Base-by-base conservation (phyloP, 1,140 invertebrate genomes). In the Pseudachorutes palmiensis region DNA sequence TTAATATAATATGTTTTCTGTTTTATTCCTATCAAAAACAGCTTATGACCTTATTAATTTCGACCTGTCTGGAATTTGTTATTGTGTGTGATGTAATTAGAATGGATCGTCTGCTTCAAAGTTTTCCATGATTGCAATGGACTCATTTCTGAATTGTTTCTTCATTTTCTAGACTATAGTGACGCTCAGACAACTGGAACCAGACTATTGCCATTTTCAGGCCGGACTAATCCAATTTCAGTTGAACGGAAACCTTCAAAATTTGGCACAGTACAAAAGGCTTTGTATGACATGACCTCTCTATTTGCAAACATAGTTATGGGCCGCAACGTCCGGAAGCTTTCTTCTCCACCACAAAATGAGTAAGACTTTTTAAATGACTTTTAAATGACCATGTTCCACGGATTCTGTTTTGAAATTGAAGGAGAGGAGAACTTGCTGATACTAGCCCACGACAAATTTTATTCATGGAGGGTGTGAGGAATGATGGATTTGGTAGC, bases 221-320 rank as follows among this genome's bases (percentile, higher is more conserved):
- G 41, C 32, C 22, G 63, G 19, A 55, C 55, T 26, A 5, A 14
- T 55, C 24, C 24, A 12, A 19, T 22, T 24, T 31, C 67, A 49
- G 67, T 68, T 30, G 41, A 59, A 28, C 66, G 64, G 22, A 66
- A 63, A n/a, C 16, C 59, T n/a, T 30, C 65, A 28, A 75, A 74
- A 45, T 66, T 75, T 28, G 87, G 88, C 65, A 85, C 89, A 72
- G 85, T 92, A 66, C 90, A 94, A 76, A 78, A 88, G 75, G 85
- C 90, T 16, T 80, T 97, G 62, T 94, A 91, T 80, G 93, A 94
- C 77, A 91, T 95, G 79, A 90, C 90, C 30, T 88, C 91, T 12
- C 84, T 95, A 80, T 78, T 96, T 69, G 92, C 92, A 0, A 86
- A 90, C 26, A 87, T 97, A 16, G 91, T 88, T 0, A 88, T 89